Evolutionary conservation across 1,140 invertebrate species (phyloP).

Genomic region (Microvelia longipes): DNA sequence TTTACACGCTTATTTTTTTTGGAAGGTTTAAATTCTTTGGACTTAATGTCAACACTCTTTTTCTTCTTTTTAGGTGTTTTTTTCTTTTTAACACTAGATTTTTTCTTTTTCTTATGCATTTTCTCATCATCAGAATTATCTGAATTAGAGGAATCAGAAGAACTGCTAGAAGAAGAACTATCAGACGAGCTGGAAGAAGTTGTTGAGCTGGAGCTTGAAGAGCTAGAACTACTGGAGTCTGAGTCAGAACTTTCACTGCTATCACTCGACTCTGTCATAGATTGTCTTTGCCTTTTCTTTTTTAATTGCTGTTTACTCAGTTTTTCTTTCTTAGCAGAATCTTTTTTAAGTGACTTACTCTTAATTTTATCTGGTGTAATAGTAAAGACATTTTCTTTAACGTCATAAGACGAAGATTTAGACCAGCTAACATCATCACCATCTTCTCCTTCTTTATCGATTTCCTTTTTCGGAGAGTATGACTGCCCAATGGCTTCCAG

Average conservation of each 20-base stretch:
- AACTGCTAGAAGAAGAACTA: constrained; percentile 7
- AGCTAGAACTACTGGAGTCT: background rate
- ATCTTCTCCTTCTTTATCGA: background rate
- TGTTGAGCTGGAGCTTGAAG: background rate
- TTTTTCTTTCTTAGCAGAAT: background rate
- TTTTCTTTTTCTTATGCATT: constrained; percentile 14
- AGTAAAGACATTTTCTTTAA: background rate
- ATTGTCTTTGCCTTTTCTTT: constrained; percentile 6
- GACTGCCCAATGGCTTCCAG: background rate
- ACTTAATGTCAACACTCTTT: background rate
- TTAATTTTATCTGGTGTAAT: constrained; percentile 4
- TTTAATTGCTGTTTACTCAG: background rate
- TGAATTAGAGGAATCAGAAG: background rate
- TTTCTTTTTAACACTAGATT: constrained; percentile 8
- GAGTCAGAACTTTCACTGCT: background rate
- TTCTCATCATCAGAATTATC: constrained; percentile 13
- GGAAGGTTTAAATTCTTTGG: background rate
- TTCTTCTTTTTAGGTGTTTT: constrained; percentile 10
- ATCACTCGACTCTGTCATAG: constrained; percentile 9
- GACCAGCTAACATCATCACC: background rate
- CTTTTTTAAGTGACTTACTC: constrained; percentile 1
- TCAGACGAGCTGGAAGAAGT: constrained; percentile 2
- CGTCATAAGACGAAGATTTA: background rate
- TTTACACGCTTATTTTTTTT: background rate
- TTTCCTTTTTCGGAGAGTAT: background rate